phyloP scores from a whole-genome alignment of 2,888 invertebrate species.

The Drosophila incognita region DNA sequence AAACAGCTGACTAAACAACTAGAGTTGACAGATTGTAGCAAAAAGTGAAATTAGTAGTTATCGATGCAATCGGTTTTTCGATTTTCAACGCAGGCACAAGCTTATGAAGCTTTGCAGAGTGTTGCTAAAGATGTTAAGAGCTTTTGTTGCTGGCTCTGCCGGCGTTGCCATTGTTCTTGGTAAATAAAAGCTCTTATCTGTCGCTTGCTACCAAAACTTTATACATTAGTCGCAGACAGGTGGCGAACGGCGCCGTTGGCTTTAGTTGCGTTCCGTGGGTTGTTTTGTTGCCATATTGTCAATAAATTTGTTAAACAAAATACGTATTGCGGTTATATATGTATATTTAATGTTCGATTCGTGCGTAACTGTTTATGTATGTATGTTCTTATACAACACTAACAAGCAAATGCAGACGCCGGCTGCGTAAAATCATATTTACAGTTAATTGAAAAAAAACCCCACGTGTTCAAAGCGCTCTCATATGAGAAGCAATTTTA shows the following conservation, averaged over 20 bases:
- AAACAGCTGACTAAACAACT: slow-evolving; percentile 60
- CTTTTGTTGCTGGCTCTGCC: slow-evolving; percentile 16
- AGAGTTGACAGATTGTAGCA: slow-evolving; percentile 30
- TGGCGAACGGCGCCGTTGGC: slow-evolving; percentile 30
- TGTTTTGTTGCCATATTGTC: slow-evolving; percentile 9
- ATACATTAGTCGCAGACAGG: slow-evolving; percentile 31
- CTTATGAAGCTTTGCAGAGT: slow-evolving; percentile 13
- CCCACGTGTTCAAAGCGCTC: slow-evolving; percentile 18
- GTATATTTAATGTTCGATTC: slow-evolving; percentile 14
- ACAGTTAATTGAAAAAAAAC: slow-evolving; percentile 27
- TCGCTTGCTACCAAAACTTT: slow-evolving; percentile 46
- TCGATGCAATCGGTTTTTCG: slow-evolving; percentile 30
- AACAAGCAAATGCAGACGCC: slow-evolving; percentile 28
- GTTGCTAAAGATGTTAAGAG: neutral
- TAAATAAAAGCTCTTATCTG: slow-evolving; percentile 31
- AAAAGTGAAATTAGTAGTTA: neutral
- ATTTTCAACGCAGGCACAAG: slow-evolving; percentile 5
- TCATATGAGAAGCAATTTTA: slow-evolving; percentile 24
- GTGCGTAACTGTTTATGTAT: slow-evolving; percentile 11
- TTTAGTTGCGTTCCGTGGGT: neutral
- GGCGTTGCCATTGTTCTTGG: slow-evolving; percentile 18
- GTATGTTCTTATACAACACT: slow-evolving; percentile 67
- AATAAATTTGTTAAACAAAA: slow-evolving; percentile 39
- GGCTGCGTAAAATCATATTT: slow-evolving; percentile 23
- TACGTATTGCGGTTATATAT: slow-evolving; percentile 9